phyloP scores from a whole-genome alignment of 2,797 vertebrate genomes.

The Darevskia nairensis region DNA sequence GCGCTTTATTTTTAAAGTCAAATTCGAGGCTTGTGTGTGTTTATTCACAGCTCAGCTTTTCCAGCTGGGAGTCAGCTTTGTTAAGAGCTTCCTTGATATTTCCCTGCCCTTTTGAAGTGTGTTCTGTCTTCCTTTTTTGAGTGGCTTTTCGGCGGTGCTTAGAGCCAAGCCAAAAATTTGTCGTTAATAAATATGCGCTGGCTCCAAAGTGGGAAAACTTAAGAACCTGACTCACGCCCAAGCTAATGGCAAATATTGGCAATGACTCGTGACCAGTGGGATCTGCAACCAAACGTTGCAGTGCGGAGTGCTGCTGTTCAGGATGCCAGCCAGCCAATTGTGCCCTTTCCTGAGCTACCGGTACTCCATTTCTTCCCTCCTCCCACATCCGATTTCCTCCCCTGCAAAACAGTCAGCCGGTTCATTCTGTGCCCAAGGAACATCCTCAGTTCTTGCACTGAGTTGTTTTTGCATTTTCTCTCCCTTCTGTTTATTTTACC shows the following conservation, averaged over 20 bases:
- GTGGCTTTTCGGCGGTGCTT: background rate
- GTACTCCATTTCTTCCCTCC: too few relatives aligned
- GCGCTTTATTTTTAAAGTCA: background rate
- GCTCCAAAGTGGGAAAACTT: background rate
- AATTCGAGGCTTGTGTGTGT: background rate
- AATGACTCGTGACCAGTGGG: background rate
- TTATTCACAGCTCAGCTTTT: conserved; percentile 19
- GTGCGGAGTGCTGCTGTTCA: too few relatives aligned
- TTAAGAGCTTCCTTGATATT: background rate
- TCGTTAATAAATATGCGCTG: background rate
- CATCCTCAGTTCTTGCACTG: too few relatives aligned
- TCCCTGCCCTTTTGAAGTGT: background rate
- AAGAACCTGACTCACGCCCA: background rate
- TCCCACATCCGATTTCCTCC: too few relatives aligned
- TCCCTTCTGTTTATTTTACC: too few relatives aligned
- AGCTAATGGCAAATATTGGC: background rate
- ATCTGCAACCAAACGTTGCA: too few relatives aligned
- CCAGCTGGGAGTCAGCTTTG: background rate
- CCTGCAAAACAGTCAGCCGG: too few relatives aligned
- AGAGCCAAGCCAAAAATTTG: background rate
- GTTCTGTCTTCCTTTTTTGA: background rate
- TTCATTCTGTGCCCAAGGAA: too few relatives aligned
- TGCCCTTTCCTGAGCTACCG: too few relatives aligned
- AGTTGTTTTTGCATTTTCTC: background rate
- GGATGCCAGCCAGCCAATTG: too few relatives aligned